These are phyloP conservation scores for Eudemis profundana DNA, from an alignment of 2,888 invertebrate species.

Conservation along the genomic window DNA sequence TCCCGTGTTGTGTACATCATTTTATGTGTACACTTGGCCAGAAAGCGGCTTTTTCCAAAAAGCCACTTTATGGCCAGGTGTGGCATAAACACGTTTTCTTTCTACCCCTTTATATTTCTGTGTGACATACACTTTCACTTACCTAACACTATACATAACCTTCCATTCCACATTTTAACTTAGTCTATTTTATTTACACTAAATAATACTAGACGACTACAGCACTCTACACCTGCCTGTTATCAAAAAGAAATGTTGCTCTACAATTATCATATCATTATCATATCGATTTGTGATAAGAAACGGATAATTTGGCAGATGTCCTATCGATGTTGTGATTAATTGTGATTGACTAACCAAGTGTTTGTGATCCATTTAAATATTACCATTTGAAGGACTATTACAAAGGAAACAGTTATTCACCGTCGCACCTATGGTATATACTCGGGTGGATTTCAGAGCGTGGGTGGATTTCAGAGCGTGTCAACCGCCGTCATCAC, in stretches of 20 bases:
- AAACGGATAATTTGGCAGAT: slow-evolving; percentile 34
- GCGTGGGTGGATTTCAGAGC: too few relatives aligned
- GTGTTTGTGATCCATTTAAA: background rate
- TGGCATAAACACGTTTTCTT: too few relatives aligned
- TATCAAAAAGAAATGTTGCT: slow-evolving; percentile 25
- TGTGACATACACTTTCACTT: slow-evolving; percentile 14
- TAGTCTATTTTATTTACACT: background rate
- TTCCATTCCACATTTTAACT: slow-evolving; percentile 21
- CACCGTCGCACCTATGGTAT: too few relatives aligned
- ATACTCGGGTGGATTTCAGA: too few relatives aligned
- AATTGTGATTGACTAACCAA: background rate
- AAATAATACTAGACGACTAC: background rate
- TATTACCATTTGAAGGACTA: too few relatives aligned
- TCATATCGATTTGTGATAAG: slow-evolving; percentile 27
- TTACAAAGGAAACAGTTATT: too few relatives aligned
- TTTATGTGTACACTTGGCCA: too few relatives aligned
- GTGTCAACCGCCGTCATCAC: too few relatives aligned
- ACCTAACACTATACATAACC: slow-evolving; percentile 19
- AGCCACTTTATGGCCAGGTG: too few relatives aligned
- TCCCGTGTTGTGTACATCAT: too few relatives aligned
- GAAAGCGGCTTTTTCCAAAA: too few relatives aligned
- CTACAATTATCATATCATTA: slow-evolving; percentile 2
- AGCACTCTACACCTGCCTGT: background rate
- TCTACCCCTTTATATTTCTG: too few relatives aligned
- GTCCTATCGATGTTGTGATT: slow-evolving; percentile 8